Evolutionary conservation across 2,888 invertebrate species (phyloP).

Genomic region (Lymantria monacha): DNA sequence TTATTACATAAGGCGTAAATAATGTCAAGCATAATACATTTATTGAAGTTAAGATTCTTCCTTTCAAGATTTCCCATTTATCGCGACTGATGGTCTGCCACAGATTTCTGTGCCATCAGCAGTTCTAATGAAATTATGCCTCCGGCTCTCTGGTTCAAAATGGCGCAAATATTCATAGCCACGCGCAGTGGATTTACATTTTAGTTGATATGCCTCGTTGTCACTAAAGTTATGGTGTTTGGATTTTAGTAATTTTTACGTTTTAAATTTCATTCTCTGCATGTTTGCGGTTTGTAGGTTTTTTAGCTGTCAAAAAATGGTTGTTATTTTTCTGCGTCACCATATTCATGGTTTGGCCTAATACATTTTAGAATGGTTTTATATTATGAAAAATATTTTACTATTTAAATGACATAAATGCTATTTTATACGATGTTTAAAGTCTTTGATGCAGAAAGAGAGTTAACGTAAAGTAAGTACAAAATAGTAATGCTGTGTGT

Average conservation of each 20-base stretch:
- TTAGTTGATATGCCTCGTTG: constrained; percentile 20
- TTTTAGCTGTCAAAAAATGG: background rate
- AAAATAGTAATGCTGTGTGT: no score
- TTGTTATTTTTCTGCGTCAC: background rate
- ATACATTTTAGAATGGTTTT: no score
- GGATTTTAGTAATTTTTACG: constrained; percentile 19
- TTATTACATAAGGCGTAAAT: background rate
- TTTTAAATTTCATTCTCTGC: constrained; percentile 15
- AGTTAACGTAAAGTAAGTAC: no score
- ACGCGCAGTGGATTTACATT: constrained; percentile 48
- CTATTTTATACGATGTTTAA: no score
- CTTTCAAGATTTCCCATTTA: background rate
- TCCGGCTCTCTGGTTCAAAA: constrained; percentile 26
- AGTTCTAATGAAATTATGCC: constrained; percentile 22
- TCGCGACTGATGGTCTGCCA: background rate
- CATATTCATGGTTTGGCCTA: background rate
- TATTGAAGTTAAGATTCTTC: background rate
- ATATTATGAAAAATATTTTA: no score
- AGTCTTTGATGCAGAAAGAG: no score
- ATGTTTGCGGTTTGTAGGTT: constrained; percentile 4
- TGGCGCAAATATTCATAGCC: constrained; percentile 53
- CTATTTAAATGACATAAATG: no score
- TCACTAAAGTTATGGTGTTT: constrained; percentile 31
- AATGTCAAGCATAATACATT: background rate
- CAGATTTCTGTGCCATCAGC: constrained; percentile 14